Evolutionary conservation across 2,113 vertebrate species (phyloP), one percentile per base, ranked within the genome.

Genomic region (Tapirus terrestris): DNA sequence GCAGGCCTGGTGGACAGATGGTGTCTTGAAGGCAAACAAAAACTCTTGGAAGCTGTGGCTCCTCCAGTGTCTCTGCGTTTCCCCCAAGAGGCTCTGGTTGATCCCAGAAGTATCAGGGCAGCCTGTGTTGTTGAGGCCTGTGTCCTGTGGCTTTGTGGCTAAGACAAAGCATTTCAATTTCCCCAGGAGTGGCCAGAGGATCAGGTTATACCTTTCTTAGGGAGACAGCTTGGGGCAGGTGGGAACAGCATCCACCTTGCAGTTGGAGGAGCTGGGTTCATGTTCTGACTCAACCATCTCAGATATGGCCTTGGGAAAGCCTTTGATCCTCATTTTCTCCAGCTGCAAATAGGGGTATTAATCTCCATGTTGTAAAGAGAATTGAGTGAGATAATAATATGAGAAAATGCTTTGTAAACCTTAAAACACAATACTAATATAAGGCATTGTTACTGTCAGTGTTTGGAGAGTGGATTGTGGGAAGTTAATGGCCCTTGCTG

Each of bases 401-500:
- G 89, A 86, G 82, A 67, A 79, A 60, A 80, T 72, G 68, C 56
- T 76, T 61, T 77, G 91, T 81, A 85, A 93, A 85, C 43, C 63
- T 63, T 88, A 91, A 86, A 95, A 89, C 31, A 63, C 63, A 76
- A 65, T 45, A 21, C 25, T 86, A 8, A 63, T 56, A 48, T 33
- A 68, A 89, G 68, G 56, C 56, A 27, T 79, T 88, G 17, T 60
- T 89, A 58, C 48, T 79, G 60, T 72, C 17, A n/a, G 80, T 51
- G 53, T n/a, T 73, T 48, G 33, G 81, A 88, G 85, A 73, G 82
- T 86, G 67, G 39, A 23, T 48, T 91, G 91, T 84, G 83, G 85
- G 85, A 91, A 70, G 67, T 86, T 93, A 91, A 91, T 97, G 95
- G 89, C 48, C 67, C 82, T 97, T 53, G 63, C 77, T 93, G 56